Evolutionary conservation across 1,140 invertebrate species (phyloP), one percentile per base, ranked within the genome.

Genomic region (Cotesia glomerata): DNA sequence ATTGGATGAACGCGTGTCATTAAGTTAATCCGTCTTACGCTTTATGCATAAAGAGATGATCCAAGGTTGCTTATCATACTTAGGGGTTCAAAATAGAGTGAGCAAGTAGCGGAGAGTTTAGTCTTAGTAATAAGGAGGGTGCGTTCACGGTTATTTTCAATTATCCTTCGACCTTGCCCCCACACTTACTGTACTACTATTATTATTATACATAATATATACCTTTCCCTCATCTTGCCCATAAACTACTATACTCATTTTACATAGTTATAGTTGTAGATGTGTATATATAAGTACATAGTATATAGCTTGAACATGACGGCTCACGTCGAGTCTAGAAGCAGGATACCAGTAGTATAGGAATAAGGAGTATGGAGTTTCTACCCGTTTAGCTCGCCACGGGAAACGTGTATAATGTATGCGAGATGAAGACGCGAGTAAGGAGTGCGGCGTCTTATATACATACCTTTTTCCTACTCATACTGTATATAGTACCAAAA

Each of bases 101-200:
- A 77, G 76, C 77, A 73, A 78, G 71, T 80, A 83, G 82, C 84
- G 81, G 80, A 81, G 45, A 52, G 73, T 78, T 79, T 74, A 77
- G 76, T 79, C 80, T 79, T 26, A 56, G 39, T 0, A 45, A 45
- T 45, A 79, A 75, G 13, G 66, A 58, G 68, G 81, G 78, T 77
- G 84, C 82, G 7, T 68, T 35, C 52, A 56, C 73, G 85, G 85
- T 87, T 87, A 87, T 86, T 87, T 87, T 87, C 86, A 87, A 87
- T 87, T 87, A 87, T 83, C 78, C 83, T 78, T 80, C 76, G 76
- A 75, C 78, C 80, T 81, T 81, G 72, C 76, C 76, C 65, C 56
- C 5, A 45, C 39, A 7, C 39, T 5, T 45, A 7, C 39, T 45
- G 11, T 45, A 7, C 39, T 45, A 7, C 39, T 45, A 45, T 45